Base-by-base conservation (phyloP, 1,140 invertebrate genomes). In the Euschistus heros region DNA sequence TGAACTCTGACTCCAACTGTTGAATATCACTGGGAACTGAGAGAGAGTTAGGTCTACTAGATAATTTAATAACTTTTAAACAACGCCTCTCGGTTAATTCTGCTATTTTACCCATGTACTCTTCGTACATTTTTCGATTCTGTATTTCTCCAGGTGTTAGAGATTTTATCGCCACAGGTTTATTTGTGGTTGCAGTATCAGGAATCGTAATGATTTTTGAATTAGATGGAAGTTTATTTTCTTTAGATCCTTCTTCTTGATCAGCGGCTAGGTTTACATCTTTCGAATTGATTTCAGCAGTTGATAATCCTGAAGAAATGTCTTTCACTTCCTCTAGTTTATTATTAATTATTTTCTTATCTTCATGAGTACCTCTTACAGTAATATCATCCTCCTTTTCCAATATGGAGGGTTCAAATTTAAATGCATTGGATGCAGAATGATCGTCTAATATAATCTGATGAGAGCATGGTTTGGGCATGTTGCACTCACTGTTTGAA, bases 51-150 rank as follows among this genome's bases (percentile, higher is more conserved):
- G 27, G 70, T 72, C 67, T 64, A 71, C 73, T 55, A 60, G 70
- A 69, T 59, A 91, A 83, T 76, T 89, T 89, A 18, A 92, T 85
- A 17, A 90, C 80, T 74, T 88, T 89, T 30, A 87, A 82, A 57
- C 87, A 81, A 63, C 85, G 86, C 30, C 89, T 79, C 71, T 90
- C 82, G 68, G 87, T 82, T n/a, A 87, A 79, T 74, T 89, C 86
- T 1, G 84, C 80, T 61, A 91, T 83, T 76, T 89, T 86, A 70
- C 81, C 78, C 73, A 89, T 82, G 74, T 89, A 92, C 74, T 92
- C 89, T 66, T 86, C 80, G 72, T 88, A 90, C 88, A 92, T 91
- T 72, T 83, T 80, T 67, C 85, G 82, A 10, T 87, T 80, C 71
- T 89, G 83, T 44, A 81, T 79, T 74, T 90, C 88, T 22, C 22